These are phyloP conservation scores for Coilia nasus DNA, from an alignment of 2,797 vertebrate genomes.

Conservation along the genomic window DNA sequence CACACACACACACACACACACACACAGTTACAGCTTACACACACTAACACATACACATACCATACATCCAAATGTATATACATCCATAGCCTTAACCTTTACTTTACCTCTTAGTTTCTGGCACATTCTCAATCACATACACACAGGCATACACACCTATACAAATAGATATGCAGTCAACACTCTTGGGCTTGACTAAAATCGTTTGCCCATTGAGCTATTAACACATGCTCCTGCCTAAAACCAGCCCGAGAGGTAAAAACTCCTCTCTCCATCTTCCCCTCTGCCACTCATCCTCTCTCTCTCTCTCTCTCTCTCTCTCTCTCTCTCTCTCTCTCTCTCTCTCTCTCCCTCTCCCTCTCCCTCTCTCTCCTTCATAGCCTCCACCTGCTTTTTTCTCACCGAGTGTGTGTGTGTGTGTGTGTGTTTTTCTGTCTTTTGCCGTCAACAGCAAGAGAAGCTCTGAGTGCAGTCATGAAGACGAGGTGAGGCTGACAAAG, in stretches of 20 bases:
- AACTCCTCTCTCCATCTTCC: too few species aligned
- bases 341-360: background rate
- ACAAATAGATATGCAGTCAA: background rate
- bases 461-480: too few species aligned
- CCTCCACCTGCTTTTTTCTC: too few species aligned
- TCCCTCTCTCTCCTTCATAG: too few species aligned
- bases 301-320: background rate
- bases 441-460: too few species aligned
- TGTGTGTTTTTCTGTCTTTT: too few species aligned
- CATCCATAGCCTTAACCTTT: background rate
- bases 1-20: slow-evolving; percentile 40
- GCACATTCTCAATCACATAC: background rate
- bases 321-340: background rate
- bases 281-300: background rate
- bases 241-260: background rate
- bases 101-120: background rate
- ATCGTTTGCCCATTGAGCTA: background rate
- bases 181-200: background rate
- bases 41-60: background rate
- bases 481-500: too few species aligned
- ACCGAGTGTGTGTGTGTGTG: too few species aligned
- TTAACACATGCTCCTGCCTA: background rate
- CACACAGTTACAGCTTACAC: background rate
- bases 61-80: too few species aligned
- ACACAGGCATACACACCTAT: background rate